Evolutionary conservation across 2,797 vertebrate species (phyloP), one percentile per base, ranked within the genome.

Genomic region (Myoxocephalus aenaeus): DNA sequence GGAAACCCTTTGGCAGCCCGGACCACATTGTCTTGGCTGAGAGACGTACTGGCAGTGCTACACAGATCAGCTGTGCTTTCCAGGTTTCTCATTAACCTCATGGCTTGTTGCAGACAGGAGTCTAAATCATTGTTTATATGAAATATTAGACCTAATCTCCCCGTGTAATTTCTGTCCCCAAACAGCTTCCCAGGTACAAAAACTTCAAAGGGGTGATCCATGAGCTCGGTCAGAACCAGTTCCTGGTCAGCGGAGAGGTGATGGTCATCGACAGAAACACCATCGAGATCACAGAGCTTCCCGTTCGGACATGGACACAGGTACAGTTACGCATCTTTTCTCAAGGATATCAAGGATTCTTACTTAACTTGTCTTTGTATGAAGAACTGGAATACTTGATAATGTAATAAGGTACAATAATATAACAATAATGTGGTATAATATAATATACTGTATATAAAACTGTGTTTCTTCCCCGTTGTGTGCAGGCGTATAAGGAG

Each of bases 281-380:
- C 50, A 94, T 99, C 4, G 98, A 99, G 92, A 98, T 99, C 92
- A 99, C 96, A 56, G 98, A 99, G 87, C 97, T 99, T 93, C 98
- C 98, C n/a, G 95, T 99, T 57, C 96, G 98, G 85, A 99, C 98
- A 11, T 99, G 98, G 98, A 99, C 98, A 77, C 98, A 99, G 96
- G 98, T 99, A 90, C 1, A 2, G 0, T 20, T 27, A 34, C 34
- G 1, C n/a, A 18, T 29, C 36, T 11, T 14, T 70, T 5, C 17
- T 68, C 29, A 0, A 0, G 2, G 40, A 14, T 34, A 11, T 20
- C 18, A 4, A 12, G 7, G 6, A 10, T 57, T 46, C 1, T 27
- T 2, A 29, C 29, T 40, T 17, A 40, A 56, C 9, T 42, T 9
- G 7, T 22, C 7, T 50, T 15, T 15, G 61, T 27, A 46, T 22